These are phyloP conservation scores for Ormyrus nitidulus DNA, from an alignment of 2,888 invertebrate species.

Conservation along the genomic window DNA sequence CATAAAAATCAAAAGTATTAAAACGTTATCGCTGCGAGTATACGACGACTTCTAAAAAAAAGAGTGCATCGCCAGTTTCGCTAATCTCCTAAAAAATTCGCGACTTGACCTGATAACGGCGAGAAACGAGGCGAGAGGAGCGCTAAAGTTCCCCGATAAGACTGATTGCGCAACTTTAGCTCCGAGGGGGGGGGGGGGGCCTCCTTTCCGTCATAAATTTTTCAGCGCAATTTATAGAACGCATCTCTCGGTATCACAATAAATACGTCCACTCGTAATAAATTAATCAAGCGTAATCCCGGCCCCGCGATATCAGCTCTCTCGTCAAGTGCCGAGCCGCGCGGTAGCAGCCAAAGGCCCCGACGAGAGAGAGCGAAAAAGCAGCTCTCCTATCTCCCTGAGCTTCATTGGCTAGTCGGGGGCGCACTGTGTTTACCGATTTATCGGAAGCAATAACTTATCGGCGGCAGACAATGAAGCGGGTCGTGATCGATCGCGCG, in stretches of 20 bases:
- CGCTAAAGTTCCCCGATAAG: not conserved
- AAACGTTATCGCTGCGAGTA: not conserved
- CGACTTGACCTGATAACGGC: too few species aligned
- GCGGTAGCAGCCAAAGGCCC: too few species aligned
- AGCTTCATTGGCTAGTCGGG: not conserved
- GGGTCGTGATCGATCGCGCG: slow-evolving; percentile 61
- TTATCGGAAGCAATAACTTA: slow-evolving; percentile 66
- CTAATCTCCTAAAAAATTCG: too few species aligned
- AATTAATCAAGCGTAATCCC: not conserved
- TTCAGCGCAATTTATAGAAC: too few species aligned
- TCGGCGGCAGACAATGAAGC: slow-evolving; percentile 60
- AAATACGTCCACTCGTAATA: too few species aligned
- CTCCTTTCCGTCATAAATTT: too few species aligned
- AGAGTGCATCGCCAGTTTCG: too few species aligned
- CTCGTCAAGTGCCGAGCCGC: slow-evolving; percentile 4
- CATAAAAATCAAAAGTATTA: not conserved
- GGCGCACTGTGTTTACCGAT: slow-evolving; percentile 60
- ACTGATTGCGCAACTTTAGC: too few species aligned
- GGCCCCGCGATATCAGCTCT: not conserved
- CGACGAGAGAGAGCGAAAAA: not conserved
- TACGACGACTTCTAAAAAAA: too few species aligned
- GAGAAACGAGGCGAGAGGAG: too few species aligned
- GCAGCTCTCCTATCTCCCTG: slow-evolving; percentile 38
- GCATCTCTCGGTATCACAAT: too few species aligned
- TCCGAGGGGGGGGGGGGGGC: too few species aligned